A percentile compares a stretch with the other conserved stretches of the same genome.
Evolutionary conservation across 23 tunicate species (phyloP).

Genomic region (Phallusia fumigata): DNA sequence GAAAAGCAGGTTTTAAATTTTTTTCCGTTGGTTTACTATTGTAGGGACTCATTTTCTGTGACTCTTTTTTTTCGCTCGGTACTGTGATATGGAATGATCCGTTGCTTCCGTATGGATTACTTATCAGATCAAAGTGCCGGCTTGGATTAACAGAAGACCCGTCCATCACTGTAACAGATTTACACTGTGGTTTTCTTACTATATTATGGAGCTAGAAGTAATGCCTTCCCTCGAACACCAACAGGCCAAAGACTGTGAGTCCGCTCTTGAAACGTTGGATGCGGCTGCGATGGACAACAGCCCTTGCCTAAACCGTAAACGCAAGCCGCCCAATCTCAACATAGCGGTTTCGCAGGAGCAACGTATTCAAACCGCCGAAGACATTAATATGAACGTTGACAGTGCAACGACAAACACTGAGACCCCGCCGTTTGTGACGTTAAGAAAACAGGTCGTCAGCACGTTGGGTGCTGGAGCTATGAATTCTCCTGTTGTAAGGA

Average conservation of each 20-base stretch:
- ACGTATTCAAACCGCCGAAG: not conserved
- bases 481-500: slow-evolving; percentile 77
- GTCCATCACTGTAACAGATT: no score
- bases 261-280: no score
- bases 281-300: no score
- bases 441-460: slow-evolving; percentile 20
- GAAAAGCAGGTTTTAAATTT: no score
- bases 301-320: slow-evolving; percentile 15
- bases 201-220: not conserved
- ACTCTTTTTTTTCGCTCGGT: no score
- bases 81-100: no score
- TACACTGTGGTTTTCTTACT: not conserved
- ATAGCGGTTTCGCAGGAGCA: not conserved
- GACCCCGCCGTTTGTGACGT: slow-evolving; percentile 24
- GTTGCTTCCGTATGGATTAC: no score
- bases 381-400: not conserved
- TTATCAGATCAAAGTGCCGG: no score
- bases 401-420: not conserved
- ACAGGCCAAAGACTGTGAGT: not conserved
- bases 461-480: slow-evolving; percentile 33
- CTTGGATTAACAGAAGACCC: no score
- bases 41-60: no score
- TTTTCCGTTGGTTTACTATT: no score
- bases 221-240: not conserved
- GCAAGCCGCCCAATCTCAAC: slow-evolving; percentile 45